A percentile compares a stretch with the other conserved stretches of the same genome.
Conservation (phyloP, 2,888 invertebrate species). For the Resseliella maxima region DNA sequence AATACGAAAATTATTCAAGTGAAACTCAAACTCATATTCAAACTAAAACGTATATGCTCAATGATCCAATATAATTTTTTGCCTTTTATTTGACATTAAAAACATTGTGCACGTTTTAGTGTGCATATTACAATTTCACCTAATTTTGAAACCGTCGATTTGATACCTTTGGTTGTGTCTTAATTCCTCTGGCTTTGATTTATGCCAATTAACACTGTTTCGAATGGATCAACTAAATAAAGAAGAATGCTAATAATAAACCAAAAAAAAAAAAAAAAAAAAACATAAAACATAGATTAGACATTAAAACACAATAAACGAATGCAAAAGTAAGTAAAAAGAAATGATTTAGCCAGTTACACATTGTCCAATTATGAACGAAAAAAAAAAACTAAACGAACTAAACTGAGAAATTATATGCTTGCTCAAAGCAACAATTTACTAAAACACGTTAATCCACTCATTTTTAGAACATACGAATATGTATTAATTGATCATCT, state of each 20-base stretch:
- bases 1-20: no score
- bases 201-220: not conserved
- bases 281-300: no score
- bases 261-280: no score
- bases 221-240: not conserved
- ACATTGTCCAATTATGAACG: not conserved
- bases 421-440: not conserved
- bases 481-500: not conserved
- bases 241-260: not conserved
- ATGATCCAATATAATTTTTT: slow-evolving; percentile 9
- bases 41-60: not conserved
- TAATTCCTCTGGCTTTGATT: not conserved
- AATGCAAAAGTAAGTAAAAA: not conserved
- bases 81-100: not conserved
- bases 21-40: not conserved
- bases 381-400: not conserved
- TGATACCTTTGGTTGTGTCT: not conserved
- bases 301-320: not conserved
- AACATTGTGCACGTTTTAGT: slow-evolving; percentile 47
- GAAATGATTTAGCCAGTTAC: no score
- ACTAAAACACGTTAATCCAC: not conserved
- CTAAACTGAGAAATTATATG: not conserved
- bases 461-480: not conserved
- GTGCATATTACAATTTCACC: not conserved
- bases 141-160: not conserved